phyloP scores from a whole-genome alignment of 2,797 vertebrate species.

The Anguilla pacifica region DNA sequence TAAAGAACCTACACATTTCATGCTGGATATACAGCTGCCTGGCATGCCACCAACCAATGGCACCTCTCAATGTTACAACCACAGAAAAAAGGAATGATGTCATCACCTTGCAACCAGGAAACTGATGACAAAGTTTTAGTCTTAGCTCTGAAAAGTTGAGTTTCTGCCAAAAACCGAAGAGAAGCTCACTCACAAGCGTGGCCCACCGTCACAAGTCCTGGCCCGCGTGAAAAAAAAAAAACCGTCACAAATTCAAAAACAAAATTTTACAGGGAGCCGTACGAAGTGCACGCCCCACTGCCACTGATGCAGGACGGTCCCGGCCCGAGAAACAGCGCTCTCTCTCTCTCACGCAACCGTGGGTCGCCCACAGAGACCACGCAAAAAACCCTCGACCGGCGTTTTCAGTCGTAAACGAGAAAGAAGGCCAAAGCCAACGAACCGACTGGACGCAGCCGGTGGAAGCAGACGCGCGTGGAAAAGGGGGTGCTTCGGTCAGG shows the following conservation, averaged over 20 bases:
- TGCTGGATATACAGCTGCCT: background rate
- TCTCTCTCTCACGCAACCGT: background rate
- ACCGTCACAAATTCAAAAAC: background rate
- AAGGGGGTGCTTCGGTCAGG: slow-evolving; percentile 1
- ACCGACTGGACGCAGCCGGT: slow-evolving; percentile 38
- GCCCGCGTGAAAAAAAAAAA: background rate
- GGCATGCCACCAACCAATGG: background rate
- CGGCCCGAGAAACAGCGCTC: background rate
- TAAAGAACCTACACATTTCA: background rate
- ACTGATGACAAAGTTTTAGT: background rate
- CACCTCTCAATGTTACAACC: background rate
- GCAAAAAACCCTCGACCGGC: background rate
- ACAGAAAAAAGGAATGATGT: slow-evolving; percentile 33
- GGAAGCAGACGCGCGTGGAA: slow-evolving; percentile 15
- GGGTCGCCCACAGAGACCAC: background rate
- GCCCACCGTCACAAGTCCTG: background rate
- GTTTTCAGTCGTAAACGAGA: background rate
- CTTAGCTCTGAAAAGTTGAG: background rate
- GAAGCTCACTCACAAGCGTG: background rate
- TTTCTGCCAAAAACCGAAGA: background rate
- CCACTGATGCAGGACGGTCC: background rate
- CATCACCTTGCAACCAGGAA: slow-evolving; percentile 29
- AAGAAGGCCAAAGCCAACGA: slow-evolving; percentile 36
- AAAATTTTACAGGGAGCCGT: background rate
- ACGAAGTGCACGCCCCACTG: background rate